A percentile compares a stretch with the other conserved stretches of the same genome.
Conservation (phyloP, 2,797 vertebrate genomes). For the Phoebastria nigripes region DNA sequence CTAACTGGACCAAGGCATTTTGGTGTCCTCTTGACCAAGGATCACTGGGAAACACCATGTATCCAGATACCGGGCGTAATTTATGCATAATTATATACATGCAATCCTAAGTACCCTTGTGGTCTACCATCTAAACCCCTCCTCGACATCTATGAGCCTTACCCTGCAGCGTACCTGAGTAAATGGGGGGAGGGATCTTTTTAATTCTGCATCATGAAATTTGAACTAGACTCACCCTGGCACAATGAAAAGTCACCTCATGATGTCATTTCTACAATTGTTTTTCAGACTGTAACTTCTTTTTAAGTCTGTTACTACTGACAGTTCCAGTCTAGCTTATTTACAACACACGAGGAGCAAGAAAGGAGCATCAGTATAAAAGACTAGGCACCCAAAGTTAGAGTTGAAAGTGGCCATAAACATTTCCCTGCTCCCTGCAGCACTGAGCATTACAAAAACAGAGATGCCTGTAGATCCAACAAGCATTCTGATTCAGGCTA, state of each 20-base stretch:
- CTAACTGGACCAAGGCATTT: not conserved
- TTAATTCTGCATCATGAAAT: not conserved
- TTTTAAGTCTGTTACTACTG: not conserved
- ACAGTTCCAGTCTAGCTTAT: not conserved
- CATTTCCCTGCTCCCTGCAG: not conserved
- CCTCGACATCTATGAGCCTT: not conserved
- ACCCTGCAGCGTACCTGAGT: not conserved
- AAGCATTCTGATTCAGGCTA: not conserved
- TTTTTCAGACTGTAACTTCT: not conserved
- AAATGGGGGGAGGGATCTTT: not conserved
- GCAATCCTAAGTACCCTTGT: not conserved
- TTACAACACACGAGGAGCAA: not conserved
- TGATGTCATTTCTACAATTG: not conserved
- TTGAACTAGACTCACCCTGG: not conserved
- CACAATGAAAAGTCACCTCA: not conserved
- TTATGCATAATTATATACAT: not conserved
- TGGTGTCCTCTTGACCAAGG: not conserved
- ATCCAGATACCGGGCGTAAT: not conserved
- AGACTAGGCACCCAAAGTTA: not conserved
- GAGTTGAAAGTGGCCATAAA: not conserved
- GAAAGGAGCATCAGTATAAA: not conserved
- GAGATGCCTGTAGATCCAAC: not conserved
- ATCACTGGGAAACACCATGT: not conserved
- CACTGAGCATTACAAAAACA: not conserved
- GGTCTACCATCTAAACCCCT: not conserved